Evolutionary conservation across 2,888 invertebrate genomes (phyloP).

Genomic region (Euplexia lucipara): DNA sequence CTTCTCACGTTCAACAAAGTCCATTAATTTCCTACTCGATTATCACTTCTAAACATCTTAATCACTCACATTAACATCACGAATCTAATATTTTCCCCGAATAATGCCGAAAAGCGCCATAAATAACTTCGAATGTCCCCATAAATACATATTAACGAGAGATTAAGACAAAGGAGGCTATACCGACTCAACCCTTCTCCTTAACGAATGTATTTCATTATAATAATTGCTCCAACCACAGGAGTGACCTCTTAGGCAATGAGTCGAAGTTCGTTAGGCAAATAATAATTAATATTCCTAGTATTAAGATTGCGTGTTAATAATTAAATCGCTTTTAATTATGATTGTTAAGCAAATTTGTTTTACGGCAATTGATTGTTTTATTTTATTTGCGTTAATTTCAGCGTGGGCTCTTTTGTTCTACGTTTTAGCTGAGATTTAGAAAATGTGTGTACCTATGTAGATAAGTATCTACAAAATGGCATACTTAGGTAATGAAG

Average conservation of each 20-base stretch:
- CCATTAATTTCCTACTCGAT: conserved; percentile 28
- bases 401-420: conserved; percentile 26
- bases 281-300: conserved; percentile 60
- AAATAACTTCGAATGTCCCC: conserved; percentile 60
- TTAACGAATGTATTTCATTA: conserved; percentile 77
- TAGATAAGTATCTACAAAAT: too few species aligned
- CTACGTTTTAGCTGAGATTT: background rate
- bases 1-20: conserved; percentile 5
- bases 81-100: conserved; percentile 54
- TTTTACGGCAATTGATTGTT: conserved; percentile 48
- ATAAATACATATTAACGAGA: conserved; percentile 77
- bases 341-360: conserved; percentile 53
- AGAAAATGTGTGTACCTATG: background rate
- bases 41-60: conserved; percentile 41
- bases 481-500: too few species aligned
- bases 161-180: conserved; percentile 75
- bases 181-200: conserved; percentile 72
- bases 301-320: conserved; percentile 53
- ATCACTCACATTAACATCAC: conserved; percentile 59
- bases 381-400: conserved; percentile 25
- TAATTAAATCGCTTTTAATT: conserved; percentile 59
- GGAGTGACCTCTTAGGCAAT: conserved; percentile 58
- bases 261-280: conserved; percentile 43
- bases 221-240: conserved; percentile 69
- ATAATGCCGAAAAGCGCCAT: conserved; percentile 47